Evolutionary conservation across 2,113 vertebrate species (phyloP).

Genomic region (Terrapene triunguis): DNA sequence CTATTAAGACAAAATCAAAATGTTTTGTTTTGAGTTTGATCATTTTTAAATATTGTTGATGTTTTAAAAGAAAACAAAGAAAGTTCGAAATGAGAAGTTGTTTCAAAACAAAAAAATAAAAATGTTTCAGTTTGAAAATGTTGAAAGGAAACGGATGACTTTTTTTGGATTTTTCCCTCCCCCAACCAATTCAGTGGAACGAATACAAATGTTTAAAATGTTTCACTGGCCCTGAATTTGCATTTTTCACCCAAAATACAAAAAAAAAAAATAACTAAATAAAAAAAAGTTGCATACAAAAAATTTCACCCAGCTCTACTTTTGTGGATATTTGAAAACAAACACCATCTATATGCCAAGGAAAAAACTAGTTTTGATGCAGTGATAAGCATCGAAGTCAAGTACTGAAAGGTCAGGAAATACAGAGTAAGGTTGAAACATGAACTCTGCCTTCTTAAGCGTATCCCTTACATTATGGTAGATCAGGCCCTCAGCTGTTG

Average conservation of each 20-base stretch:
- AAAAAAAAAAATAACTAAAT: no score
- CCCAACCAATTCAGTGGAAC: background rate
- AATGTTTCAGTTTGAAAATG: background rate
- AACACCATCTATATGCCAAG: background rate
- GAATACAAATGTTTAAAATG: background rate
- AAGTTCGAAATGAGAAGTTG: background rate
- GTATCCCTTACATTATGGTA: background rate
- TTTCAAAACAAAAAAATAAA: background rate
- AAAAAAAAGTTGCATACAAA: background rate
- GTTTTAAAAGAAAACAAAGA: background rate
- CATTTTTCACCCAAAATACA: background rate
- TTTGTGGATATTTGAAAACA: background rate
- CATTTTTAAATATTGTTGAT: background rate
- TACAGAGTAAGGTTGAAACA: background rate
- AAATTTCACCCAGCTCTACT: background rate
- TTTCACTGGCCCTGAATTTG: background rate
- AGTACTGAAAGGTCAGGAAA: background rate
- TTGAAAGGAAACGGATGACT: background rate
- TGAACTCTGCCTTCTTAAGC: background rate
- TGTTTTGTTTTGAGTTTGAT: background rate
- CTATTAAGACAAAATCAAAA: background rate
- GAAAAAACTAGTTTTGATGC: background rate
- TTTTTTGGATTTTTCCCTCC: background rate
- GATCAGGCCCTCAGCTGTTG: background rate
- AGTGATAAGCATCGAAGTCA: background rate